Conservation (phyloP, 2,113 vertebrate species). For the Austrofundulus limnaeus region DNA sequence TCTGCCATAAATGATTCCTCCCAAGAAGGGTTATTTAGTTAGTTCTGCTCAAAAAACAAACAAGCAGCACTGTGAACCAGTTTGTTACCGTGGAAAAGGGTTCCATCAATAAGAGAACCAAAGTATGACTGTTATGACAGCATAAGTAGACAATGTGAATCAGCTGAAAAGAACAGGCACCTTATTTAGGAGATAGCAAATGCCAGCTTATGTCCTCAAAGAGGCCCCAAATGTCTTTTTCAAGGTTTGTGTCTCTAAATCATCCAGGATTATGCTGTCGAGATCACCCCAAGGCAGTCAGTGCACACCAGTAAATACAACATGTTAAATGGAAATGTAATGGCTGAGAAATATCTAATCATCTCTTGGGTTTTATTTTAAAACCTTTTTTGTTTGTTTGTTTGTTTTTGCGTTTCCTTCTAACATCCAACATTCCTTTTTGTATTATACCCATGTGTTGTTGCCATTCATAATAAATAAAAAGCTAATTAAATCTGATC, state of each 20-base stretch:
- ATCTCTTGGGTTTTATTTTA: constrained; percentile 9
- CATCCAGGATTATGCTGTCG: constrained; percentile 20
- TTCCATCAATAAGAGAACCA: background rate
- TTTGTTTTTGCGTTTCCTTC: background rate
- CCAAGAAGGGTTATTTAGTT: background rate
- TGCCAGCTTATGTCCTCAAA: constrained; percentile 1
- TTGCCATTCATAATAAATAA: background rate
- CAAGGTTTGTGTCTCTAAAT: constrained; percentile 7
- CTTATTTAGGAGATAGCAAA: constrained; percentile 9
- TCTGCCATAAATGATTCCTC: background rate
- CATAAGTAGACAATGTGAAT: constrained; percentile 1
- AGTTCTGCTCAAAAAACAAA: background rate
- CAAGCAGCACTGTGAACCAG: background rate
- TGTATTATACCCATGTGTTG: background rate
- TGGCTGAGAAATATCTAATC: constrained; percentile 19
- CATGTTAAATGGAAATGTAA: constrained; percentile 20
- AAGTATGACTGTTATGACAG: background rate
- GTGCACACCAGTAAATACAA: constrained; percentile 22
- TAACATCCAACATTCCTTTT: background rate
- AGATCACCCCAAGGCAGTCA: constrained; percentile 11
- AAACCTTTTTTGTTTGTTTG: too few species aligned
- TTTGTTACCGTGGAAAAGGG: background rate
- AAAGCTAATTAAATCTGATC: background rate
- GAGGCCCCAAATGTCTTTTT: background rate
- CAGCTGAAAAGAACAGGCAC: constrained; percentile 1